phyloP scores from a whole-genome alignment of 2,113 vertebrate genomes.

The Strigops habroptila region DNA sequence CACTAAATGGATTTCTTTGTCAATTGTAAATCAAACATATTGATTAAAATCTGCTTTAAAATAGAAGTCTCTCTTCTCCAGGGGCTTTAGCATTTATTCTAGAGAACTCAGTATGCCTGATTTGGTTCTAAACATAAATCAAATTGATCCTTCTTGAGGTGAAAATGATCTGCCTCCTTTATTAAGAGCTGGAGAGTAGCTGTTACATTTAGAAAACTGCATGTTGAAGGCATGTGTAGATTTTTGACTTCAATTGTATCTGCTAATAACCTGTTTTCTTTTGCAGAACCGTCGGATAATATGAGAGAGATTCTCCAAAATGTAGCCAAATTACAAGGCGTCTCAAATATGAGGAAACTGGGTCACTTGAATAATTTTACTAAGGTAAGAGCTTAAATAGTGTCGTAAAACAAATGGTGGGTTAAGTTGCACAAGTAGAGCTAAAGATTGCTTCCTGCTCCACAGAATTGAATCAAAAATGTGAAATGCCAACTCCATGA shows the following conservation, averaged over 20 bases:
- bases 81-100: not conserved
- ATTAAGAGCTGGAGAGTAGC: not conserved
- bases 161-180: not conserved
- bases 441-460: not conserved
- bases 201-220: not conserved
- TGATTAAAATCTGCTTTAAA: not conserved
- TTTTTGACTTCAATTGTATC: not conserved
- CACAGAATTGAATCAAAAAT: not conserved
- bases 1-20: not conserved
- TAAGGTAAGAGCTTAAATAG: slow-evolving; percentile 81
- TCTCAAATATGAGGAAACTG: slow-evolving; percentile 98
- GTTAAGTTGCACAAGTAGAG: not conserved
- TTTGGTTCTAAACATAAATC: not conserved
- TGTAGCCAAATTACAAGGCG: slow-evolving; percentile 94
- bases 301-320: slow-evolving; percentile 98
- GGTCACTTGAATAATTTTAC: slow-evolving; percentile 99
- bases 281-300: slow-evolving; percentile 92
- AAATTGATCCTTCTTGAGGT: not conserved
- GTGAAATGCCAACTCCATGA: not conserved
- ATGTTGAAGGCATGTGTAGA: not conserved
- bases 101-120: not conserved
- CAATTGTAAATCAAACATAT: not conserved
- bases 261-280: slow-evolving; percentile 20
- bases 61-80: accelerated
- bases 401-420: not conserved